A percentile compares a stretch with the other conserved stretches of the same genome.
These are phyloP conservation scores for Urosaurus nigricauda DNA, from an alignment of 2,797 vertebrate genomes.

Conservation along the genomic window DNA sequence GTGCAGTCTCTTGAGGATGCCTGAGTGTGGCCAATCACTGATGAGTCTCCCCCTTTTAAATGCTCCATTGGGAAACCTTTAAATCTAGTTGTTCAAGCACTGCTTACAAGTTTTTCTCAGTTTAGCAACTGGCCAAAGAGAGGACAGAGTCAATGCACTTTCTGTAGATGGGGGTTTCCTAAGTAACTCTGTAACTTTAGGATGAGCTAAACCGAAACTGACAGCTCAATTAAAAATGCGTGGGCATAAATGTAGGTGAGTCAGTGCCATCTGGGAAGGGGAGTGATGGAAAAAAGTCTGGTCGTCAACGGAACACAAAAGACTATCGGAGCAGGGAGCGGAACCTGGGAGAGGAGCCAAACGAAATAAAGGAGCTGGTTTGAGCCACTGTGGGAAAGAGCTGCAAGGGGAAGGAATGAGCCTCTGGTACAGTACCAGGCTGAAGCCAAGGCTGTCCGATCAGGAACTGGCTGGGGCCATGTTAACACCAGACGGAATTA, in stretches of 20 bases:
- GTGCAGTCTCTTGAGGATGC: too few species aligned
- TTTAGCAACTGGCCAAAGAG: neutral
- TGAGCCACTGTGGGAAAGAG: constrained; percentile 62
- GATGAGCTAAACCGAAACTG: constrained; percentile 33
- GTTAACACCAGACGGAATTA: constrained; percentile 25
- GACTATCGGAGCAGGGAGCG: constrained; percentile 54
- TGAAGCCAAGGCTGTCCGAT: neutral
- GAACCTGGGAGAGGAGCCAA: constrained; percentile 50
- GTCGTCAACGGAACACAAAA: constrained; percentile 45
- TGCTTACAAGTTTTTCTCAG: neutral
- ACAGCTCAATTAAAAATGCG: constrained; percentile 22
- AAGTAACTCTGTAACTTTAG: neutral
- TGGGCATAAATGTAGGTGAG: constrained; percentile 65
- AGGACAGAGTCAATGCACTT: neutral
- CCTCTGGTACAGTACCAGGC: neutral
- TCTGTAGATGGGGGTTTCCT: constrained; percentile 3
- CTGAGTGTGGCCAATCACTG: too few species aligned
- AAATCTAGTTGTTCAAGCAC: neutral
- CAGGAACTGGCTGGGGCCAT: constrained; percentile 18
- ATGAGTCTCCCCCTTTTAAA: too few species aligned
- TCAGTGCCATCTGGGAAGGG: constrained; percentile 70
- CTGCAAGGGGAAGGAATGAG: neutral
- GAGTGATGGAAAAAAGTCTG: constrained; percentile 71
- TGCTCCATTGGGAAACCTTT: constrained; percentile 2
- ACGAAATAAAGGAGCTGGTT: constrained; percentile 42